These are phyloP conservation scores for Oncorhynchus mykiss DNA, from an alignment of 2,113 vertebrate species.

Conservation along the genomic window DNA sequence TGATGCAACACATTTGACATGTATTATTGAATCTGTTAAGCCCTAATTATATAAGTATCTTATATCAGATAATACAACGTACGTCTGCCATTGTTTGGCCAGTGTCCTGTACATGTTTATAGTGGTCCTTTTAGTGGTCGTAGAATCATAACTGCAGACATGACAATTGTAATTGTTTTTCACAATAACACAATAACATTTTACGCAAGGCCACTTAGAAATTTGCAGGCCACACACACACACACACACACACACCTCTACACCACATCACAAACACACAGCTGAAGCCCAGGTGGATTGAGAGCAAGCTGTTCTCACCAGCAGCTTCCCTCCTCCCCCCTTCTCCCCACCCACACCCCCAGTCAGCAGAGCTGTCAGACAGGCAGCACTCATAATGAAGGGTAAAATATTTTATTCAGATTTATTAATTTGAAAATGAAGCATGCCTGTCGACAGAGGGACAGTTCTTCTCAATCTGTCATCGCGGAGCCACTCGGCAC, in stretches of 20 bases:
- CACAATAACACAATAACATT: no score
- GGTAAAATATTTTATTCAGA: constrained; percentile 99
- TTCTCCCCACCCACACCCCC: constrained; percentile 79
- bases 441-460: constrained; percentile 98
- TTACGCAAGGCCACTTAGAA: no score
- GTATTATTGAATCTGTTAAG: no score
- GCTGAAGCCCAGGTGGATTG: constrained; percentile 92
- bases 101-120: no score
- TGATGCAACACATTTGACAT: no score
- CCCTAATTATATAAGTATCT: no score
- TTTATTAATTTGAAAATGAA: constrained; percentile 99
- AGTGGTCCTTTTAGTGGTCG: no score
- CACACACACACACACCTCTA: neutral
- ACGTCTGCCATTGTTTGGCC: no score
- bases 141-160: no score
- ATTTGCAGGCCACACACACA: neutral
- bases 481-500: constrained; percentile 89
- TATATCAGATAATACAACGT: no score
- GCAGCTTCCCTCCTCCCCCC: constrained; percentile 67
- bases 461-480: constrained; percentile 99
- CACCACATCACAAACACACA: constrained; percentile 63
- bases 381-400: constrained; percentile 97
- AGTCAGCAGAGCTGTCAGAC: constrained; percentile 95
- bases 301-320: constrained; percentile 95
- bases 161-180: no score